Percentiles rank a stretch among this genome's conserved stretches.
phyloP scores from a whole-genome alignment of 2,888 invertebrate species.

The Danaus chrysippus region DNA sequence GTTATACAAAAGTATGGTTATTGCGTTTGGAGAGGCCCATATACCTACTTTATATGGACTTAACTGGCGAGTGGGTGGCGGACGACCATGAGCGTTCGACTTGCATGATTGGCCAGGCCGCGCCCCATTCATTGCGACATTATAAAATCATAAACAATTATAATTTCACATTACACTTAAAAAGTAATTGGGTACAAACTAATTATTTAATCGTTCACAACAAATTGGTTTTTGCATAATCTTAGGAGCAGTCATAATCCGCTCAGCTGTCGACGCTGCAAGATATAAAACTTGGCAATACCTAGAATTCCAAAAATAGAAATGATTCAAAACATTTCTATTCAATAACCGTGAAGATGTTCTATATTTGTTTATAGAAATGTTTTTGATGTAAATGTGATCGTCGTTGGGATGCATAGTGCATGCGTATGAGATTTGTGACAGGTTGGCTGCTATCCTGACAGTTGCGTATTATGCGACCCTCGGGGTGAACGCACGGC shows the following conservation, averaged over 20 bases:
- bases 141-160: constrained; percentile 56
- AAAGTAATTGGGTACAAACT: constrained; percentile 17
- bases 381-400: constrained; percentile 11
- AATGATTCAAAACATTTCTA: not conserved
- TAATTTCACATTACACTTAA: constrained; percentile 35
- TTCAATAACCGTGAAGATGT: constrained; percentile 1
- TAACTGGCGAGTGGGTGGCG: constrained; percentile 73
- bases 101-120: constrained; percentile 64
- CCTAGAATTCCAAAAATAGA: constrained; percentile 2
- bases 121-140: constrained; percentile 63
- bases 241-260: too few relatives aligned
- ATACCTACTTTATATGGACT: constrained; percentile 68
- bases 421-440: constrained; percentile 57
- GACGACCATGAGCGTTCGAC: constrained; percentile 69
- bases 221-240: too few relatives aligned
- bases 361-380: constrained; percentile 6
- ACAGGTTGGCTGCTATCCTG: constrained; percentile 50
- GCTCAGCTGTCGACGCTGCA: too few relatives aligned
- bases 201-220: too few relatives aligned
- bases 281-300: not conserved
- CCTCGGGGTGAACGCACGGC: constrained; percentile 75
- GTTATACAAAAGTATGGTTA: constrained; percentile 69
- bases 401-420: constrained; percentile 19
- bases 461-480: constrained; percentile 68
- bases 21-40: constrained; percentile 57